These are phyloP conservation scores for Urocitellus parryii DNA, from an alignment of 2,113 vertebrate species.

Conservation along the genomic window DNA sequence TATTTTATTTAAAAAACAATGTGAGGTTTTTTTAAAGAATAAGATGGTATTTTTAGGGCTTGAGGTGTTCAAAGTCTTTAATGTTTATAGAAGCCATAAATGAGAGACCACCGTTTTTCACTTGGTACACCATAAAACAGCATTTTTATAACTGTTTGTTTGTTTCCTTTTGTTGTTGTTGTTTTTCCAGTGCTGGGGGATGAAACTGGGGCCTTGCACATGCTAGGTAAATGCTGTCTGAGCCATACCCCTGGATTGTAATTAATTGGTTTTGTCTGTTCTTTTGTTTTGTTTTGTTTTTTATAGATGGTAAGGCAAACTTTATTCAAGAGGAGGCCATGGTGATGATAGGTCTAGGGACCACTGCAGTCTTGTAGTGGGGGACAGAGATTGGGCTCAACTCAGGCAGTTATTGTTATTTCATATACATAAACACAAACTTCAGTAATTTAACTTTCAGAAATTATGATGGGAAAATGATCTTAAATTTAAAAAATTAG, in stretches of 20 bases:
- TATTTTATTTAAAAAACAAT: neutral
- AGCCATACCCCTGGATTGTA: neutral
- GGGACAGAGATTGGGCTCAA: neutral
- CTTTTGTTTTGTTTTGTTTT: neutral
- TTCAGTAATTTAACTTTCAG: neutral
- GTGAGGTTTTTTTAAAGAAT: constrained; percentile 38
- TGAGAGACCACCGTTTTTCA: constrained; percentile 34
- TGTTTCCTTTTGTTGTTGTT: neutral
- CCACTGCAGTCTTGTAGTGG: neutral
- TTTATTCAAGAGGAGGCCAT: neutral
- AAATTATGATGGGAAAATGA: constrained; percentile 14
- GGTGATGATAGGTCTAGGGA: neutral
- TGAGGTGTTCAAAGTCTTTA: constrained; percentile 34
- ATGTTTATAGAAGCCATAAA: constrained; percentile 52
- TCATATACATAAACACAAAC: neutral
- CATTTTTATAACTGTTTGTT: constrained; percentile 55
- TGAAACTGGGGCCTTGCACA: neutral
- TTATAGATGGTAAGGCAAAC: neutral
- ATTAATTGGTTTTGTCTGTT: neutral
- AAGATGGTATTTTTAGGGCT: constrained; percentile 1
- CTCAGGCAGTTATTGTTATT: constrained; percentile 46
- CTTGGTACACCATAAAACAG: constrained; percentile 57
- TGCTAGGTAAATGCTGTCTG: neutral
- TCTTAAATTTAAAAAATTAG: constrained; percentile 51
- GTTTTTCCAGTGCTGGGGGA: neutral